Base-by-base conservation (phyloP, 2,113 vertebrate species). In the Caranx melampygus region DNA sequence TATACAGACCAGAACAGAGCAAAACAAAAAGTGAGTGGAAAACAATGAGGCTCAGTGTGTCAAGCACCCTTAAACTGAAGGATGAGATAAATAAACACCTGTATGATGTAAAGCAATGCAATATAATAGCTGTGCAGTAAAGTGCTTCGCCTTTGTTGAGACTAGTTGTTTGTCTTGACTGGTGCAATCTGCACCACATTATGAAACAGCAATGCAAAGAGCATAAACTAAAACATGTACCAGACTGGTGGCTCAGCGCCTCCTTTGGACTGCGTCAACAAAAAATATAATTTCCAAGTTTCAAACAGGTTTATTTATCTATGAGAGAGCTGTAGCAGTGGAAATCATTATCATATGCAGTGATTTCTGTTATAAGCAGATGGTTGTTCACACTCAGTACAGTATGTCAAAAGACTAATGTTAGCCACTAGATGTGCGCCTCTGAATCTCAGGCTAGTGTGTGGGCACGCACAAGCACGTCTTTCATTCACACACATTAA, bases 401-500 rank as follows among this genome's bases (percentile, higher is more conserved):
- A 72, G 20, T 66, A 45, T 58, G 51, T 73, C 63, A 60, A 12
- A 33, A 49, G 62, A 44, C 26, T 45, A 51, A 67, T 62, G 42
- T 40, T 42, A 51, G 37, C 60, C 35, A 44, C 33, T 72, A 6
- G 62, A 55, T 66, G 60, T 55, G 51, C 62, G 79, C 40, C 52
- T 79, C 8, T 45, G 35, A 71, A 51, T 21, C 60, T 15, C 4
- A 3, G 20, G 31, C 62, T 3, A 5, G 55, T 68, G 26, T 34
- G 3, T 2, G 37, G 55, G 64, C 65, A 66, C 7, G 61, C 59
- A 6, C 55, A 34, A 49, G 57, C 72, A 49, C 31, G 21, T 72
- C 58, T 68, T 63, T 35, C 69, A 77, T 74, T 84, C 51, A 31
- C 64, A 72, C 49, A 57, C 70, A 78, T 84, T 54, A 87, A 13